Evolutionary conservation across 2,113 vertebrate genomes (phyloP), one percentile per base, ranked within the genome.

Genomic region (Osmerus eperlanus): DNA sequence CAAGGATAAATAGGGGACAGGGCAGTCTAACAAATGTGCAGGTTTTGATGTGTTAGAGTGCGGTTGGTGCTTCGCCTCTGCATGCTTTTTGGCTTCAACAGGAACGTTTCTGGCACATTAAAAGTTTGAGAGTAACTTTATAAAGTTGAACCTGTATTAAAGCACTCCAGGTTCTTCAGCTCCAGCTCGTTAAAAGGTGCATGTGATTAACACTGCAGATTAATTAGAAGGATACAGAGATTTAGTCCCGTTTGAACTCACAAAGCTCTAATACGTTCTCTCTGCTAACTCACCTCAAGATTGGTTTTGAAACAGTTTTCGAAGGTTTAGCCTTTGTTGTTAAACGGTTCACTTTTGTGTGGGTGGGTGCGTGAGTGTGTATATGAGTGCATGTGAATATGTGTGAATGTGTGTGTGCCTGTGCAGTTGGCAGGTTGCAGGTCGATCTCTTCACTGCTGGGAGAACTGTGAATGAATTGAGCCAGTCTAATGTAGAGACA

Each of bases 401-500:
- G 36, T 41, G 36, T 41, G 36, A 6, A 32, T 41, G 7, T 41
- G 36, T 55, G 18, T 55, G 15, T 64, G 61, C 61, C 25, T 36
- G 36, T 41, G 36, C 28, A n/a, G 16, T 7, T 63, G 9, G 15
- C 13, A 16, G 15, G 4, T 3, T 18, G 13, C 32, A 13, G 32
- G 28, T 29, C 16, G 47, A 79, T 83, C 70, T 70, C 19, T 51
- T 41, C 56, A 4, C 28, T 4, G 54, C 12, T 13, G 28, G 12
- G 18, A 23, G 51, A 36, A 32, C 28, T 55, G 29, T 56, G 52
- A 14, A 54, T 56, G 63, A 63, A 21, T 41, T 58, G 71, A 41
- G 36, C 80, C 65, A 70, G 70, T 84, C 78, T 87, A 82, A 86
- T 83, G 78, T 82, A 73, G 65, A 86, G 86, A 85, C 90, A 77